Conservation (phyloP, 2,888 invertebrate species). For the Watsonalla cultraria region DNA sequence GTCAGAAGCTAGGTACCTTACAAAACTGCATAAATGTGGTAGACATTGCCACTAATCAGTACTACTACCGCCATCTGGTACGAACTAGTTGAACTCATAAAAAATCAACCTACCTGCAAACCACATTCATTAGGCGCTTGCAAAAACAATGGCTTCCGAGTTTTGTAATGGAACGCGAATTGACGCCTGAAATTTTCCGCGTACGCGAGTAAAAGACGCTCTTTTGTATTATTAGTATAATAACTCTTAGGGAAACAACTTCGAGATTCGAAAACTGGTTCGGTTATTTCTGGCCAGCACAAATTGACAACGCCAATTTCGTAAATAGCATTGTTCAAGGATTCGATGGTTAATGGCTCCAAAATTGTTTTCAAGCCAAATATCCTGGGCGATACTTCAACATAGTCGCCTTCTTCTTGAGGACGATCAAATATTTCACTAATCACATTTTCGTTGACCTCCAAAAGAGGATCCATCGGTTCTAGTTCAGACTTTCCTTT, state of each 20-base stretch:
- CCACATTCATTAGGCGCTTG: constrained; percentile 88
- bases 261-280: constrained; percentile 77
- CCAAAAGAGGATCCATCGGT: constrained; percentile 54
- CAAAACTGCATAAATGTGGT: too few relatives aligned
- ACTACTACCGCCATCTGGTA: constrained; percentile 25
- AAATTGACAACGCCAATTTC: constrained; percentile 80
- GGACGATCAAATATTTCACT: constrained; percentile 52
- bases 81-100: constrained; percentile 1
- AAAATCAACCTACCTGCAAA: constrained; percentile 79
- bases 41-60: constrained; percentile 4
- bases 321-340: constrained; percentile 79
- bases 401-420: constrained; percentile 42
- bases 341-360: constrained; percentile 67
- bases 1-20: too few relatives aligned
- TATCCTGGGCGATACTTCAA: constrained; percentile 58
- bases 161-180: constrained; percentile 74
- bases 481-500: constrained; percentile 38
- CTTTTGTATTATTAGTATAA: constrained; percentile 82
- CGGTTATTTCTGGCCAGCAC: constrained; percentile 80
- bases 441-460: constrained; percentile 57
- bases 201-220: constrained; percentile 83
- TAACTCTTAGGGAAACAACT: constrained; percentile 82
- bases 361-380: constrained; percentile 48
- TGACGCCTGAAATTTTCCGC: constrained; percentile 89
- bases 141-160: constrained; percentile 82